Evolutionary conservation across 2,113 vertebrate species (phyloP), one percentile per base, ranked within the genome.

Genomic region (Cheirogaleus medius): DNA sequence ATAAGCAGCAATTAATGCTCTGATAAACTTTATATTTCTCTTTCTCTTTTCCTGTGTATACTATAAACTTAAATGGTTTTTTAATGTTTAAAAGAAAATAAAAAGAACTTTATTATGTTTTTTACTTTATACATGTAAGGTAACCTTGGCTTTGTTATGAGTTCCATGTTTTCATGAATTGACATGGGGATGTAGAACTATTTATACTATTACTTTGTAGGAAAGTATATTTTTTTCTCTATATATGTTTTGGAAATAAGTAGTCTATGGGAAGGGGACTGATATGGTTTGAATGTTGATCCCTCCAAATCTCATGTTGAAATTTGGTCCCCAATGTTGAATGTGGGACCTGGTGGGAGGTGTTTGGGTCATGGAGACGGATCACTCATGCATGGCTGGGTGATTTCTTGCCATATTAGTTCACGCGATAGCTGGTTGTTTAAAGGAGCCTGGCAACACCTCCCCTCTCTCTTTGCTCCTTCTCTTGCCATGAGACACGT

Each of bases 61-160:
- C 29, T 64, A 5, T 85, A 47, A 88, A 54, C 14, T 29, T 69
- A 37, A 92, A n/a, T 84, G 21, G 12, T 27, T 39, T 76, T 71
- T 47, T 5, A 60, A 42, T 87, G 87, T 90, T 77, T 39, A 60
- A 82, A 77, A 78, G 20, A 64, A 87, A 87, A 49, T 56, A 63
- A 64, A 76, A 87, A 73, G 47, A 52, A 83, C 0, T 60, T 82
- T 44, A 21, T n/a, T 29, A 56, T 90, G 6, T 27, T 58, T 96
- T 88, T 81, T 52, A 88, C 58, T 71, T 76, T 52, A 39, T 77
- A 37, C 8, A 34, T 83, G 25, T 77, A 44, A 44, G 44, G 14
- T 78, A 74, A 89, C 8, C 82, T 87, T 83, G 42, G 25, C 27
- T 87, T 93, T 93, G 76, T 87, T 89, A 34, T 80, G 34, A 83